Base-by-base conservation (phyloP, 2,113 vertebrate species). In the Sakesphorus luctuosus region DNA sequence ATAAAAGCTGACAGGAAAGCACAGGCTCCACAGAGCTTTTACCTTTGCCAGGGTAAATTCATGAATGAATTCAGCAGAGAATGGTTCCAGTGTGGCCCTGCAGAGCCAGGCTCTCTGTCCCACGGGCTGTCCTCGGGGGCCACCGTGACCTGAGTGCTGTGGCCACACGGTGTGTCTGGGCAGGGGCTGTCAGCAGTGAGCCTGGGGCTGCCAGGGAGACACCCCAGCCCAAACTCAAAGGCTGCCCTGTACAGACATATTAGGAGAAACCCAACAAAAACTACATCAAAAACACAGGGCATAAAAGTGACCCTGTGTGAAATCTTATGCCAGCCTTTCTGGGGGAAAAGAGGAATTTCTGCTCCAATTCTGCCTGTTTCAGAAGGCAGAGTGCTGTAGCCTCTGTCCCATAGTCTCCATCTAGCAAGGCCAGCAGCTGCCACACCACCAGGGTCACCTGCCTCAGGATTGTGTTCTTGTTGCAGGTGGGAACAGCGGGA, bases 401-500 rank as follows among this genome's bases (percentile, higher is more conserved):
- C 50, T 23, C 25, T 77, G 61, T 58, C 43, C 4, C 8, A 2
- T 35, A 7, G 23, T 18, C 80, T 55, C 35, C 24, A 6, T 50
- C 25, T 13, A 18, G 71, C 15, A 24, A 68, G 46, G 47, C 44
- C 25, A 35, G 25, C 11, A 47, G 26, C 46, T 55, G 43, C 90
- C 44, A 2, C 3, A 1, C 55, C 79, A 55, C 36, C 33, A 20
- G 7, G 7, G 4, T 47, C 75, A 79, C 47, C 56, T n/a, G 36
- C n/a, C 62, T 81, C 26, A 3, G 33, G 33, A 28, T 49, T 53
- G 59, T 83, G 67, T 46, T 94, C 61, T 87, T 92, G 76, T 96
- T 96, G 56, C 96, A 99, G 99, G 89, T 99, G 99, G 99, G 99
- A 99, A 80, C 99, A 99, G 97, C 97, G 99, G 88, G 98, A 99